phyloP scores from a whole-genome alignment of 1,140 invertebrate species.

The Parasteatoda tepidariorum region DNA sequence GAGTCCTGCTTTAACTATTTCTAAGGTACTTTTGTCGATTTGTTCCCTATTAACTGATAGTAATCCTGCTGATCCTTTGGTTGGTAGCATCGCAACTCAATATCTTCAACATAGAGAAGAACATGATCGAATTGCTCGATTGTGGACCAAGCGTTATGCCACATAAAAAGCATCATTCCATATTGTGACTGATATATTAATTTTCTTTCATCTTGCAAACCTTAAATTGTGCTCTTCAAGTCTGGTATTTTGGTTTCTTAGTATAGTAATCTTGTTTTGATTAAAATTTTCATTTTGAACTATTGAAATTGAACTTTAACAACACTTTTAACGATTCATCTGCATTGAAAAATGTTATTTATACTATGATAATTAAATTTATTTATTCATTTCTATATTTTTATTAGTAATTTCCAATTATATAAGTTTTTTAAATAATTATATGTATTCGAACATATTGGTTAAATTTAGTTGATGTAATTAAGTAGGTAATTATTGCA shows the following conservation, averaged over 20 bases:
- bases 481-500: too few species aligned
- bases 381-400: too few species aligned
- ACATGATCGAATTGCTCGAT: constrained; percentile 95
- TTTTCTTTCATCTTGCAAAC: background rate
- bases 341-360: too few species aligned
- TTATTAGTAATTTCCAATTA: too few species aligned
- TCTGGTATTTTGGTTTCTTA: background rate
- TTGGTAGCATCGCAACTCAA: constrained; percentile 97
- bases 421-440: too few species aligned
- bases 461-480: too few species aligned
- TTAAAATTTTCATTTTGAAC: background rate
- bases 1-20: constrained; percentile 94
- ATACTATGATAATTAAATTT: too few species aligned
- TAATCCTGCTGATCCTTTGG: constrained; percentile 96
- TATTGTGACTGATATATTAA: background rate
- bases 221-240: background rate
- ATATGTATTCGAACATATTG: too few species aligned
- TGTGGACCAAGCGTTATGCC: constrained; percentile 98
- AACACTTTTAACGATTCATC: too few species aligned
- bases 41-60: constrained; percentile 95
- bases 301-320: too few species aligned
- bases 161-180: constrained; percentile 75
- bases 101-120: constrained; percentile 97
- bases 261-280: background rate
- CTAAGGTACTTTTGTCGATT: constrained; percentile 93